A percentile compares a stretch with the other conserved stretches of the same genome.
Evolutionary conservation across 2,888 invertebrate species (phyloP).

Genomic region (Tetranychus truncatus): DNA sequence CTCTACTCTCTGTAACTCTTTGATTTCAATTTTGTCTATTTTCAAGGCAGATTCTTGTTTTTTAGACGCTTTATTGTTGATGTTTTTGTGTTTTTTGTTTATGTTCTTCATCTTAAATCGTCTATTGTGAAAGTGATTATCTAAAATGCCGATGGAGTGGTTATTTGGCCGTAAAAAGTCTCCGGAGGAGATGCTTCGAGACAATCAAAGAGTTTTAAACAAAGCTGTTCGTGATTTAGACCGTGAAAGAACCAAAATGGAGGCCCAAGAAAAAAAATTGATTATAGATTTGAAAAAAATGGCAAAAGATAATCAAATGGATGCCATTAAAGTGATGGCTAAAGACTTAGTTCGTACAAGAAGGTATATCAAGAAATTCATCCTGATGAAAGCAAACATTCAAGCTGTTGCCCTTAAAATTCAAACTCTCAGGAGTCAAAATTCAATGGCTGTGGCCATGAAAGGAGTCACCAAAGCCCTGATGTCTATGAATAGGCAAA

Average conservation of each 20-base stretch:
- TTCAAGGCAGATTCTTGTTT: too few relatives aligned
- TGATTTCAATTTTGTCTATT: too few relatives aligned
- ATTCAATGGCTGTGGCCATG: constrained; percentile 99
- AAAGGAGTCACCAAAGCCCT: constrained; percentile 94
- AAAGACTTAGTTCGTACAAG: constrained; percentile 91
- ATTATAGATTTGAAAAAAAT: constrained; percentile 95
- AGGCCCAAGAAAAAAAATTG: constrained; percentile 95
- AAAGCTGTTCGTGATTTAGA: constrained; percentile 97
- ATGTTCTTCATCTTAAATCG: too few relatives aligned
- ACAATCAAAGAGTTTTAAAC: constrained; percentile 91
- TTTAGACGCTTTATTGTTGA: too few relatives aligned
- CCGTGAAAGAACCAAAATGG: constrained; percentile 80
- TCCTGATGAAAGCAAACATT: constrained; percentile 97
- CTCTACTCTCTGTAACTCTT: too few relatives aligned
- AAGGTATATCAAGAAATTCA: constrained; percentile 86
- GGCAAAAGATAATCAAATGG: constrained; percentile 98
- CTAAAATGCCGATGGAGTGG: constrained; percentile 45
- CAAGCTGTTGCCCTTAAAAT: constrained; percentile 94
- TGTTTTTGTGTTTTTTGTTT: too few relatives aligned
- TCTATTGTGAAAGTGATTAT: too few relatives aligned
- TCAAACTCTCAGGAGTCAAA: constrained; percentile 89
- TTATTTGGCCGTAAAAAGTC: constrained; percentile 87
- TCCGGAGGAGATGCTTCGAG: constrained; percentile 91
- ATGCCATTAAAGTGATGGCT: constrained; percentile 99
- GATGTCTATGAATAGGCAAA: constrained; percentile 82